Evolutionary conservation across 2,113 vertebrate species (phyloP), one percentile per base, ranked within the genome.

Genomic region (Camelus bactrianus): DNA sequence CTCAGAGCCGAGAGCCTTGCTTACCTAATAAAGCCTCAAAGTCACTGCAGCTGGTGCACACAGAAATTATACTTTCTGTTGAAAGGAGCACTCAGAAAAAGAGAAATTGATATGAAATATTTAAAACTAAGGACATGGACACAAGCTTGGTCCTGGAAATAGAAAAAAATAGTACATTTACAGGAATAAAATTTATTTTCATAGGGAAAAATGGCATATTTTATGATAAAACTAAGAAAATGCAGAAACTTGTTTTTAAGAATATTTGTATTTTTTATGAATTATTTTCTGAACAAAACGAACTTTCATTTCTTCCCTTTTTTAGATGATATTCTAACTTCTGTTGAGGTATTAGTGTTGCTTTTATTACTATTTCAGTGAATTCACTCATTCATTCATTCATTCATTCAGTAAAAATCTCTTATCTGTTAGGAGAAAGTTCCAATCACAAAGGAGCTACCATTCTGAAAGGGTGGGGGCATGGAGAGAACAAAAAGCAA

Each of bases 151-250:
- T 85, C 86, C 48, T 76, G 9, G 46, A 96, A 89, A 92, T 0
- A 77, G n/a, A 70, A 82, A 95, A 95, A 75, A 11, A 67, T 22
- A 82, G 16, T 69, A 52, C 52, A 62, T 42, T 91, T 52, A 77
- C 2, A 26, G 15, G 42, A 62, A 67, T 70, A 24, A 95, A 62
- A 70, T 22, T 16, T 62, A 30, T 54, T 89, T 88, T 89, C 6
- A 4, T 85, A 85, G 54, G 28, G 62, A 83, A 89, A 85, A 89
- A 77, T 64, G 22, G 62, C 72, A 84, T 50, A 86, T 84, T 70
- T 91, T 62, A 48, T 65, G 58, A 85, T 84, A 62, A 77, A 50
- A 67, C 82, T 75, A 88, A 82, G 50, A 89, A 83, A 83, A 89
- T 69, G 38, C 10, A 89, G 42, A 93, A 76, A 4, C 17, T 52